These are phyloP conservation scores for Leptopterna dolabrata DNA, from an alignment of 2,888 invertebrate genomes.

Conservation along the genomic window DNA sequence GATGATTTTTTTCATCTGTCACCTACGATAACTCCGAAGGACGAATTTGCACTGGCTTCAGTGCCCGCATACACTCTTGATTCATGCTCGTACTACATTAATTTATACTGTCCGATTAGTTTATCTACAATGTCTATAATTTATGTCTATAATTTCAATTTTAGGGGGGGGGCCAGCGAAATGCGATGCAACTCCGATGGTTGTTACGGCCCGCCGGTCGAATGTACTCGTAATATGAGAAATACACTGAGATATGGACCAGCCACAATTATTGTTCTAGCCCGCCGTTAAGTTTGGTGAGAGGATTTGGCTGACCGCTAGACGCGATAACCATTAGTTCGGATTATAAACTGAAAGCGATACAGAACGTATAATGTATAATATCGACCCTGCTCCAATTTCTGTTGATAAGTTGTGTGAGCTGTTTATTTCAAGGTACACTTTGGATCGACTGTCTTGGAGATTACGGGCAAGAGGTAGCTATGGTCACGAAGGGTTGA, in stretches of 20 bases:
- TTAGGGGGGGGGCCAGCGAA: neutral
- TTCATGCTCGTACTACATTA: too few species aligned
- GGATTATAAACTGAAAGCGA: conserved; percentile 10
- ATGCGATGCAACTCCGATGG: neutral
- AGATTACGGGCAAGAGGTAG: too few species aligned
- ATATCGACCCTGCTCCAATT: neutral
- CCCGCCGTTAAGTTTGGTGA: neutral
- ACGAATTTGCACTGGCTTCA: too few species aligned
- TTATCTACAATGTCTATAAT: too few species aligned
- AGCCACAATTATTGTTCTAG: neutral
- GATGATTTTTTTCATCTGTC: too few species aligned
- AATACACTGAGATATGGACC: neutral
- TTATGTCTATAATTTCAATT: neutral
- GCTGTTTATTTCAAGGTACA: neutral
- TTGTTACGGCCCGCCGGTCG: neutral
- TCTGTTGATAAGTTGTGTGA: neutral
- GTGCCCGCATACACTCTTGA: too few species aligned
- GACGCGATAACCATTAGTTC: conserved; percentile 12
- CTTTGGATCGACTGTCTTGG: too few species aligned
- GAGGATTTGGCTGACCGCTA: neutral
- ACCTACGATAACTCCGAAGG: too few species aligned
- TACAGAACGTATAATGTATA: neutral
- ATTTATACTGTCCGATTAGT: too few species aligned
- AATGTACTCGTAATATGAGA: neutral
- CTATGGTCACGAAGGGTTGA: too few species aligned